A percentile compares a stretch with the other conserved stretches of the same genome.
Conservation (phyloP, 2,113 vertebrate species). For the Engystomops pustulosus region DNA sequence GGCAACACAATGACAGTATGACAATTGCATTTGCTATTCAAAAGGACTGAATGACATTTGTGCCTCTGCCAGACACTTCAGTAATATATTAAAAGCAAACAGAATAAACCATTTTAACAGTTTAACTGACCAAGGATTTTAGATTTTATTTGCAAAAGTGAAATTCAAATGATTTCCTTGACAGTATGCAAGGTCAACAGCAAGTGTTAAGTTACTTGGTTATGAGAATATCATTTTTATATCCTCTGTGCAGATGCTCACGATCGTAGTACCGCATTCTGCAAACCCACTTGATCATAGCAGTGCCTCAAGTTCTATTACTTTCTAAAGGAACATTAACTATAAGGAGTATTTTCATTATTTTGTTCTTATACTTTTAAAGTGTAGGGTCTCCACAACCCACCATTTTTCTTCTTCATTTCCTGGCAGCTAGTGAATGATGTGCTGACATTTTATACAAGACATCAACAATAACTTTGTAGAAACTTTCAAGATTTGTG, state of each 20-base stretch:
- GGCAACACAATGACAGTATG: slow-evolving; percentile 25
- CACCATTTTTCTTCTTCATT: no score
- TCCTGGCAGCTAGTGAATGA: no score
- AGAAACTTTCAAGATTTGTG: no score
- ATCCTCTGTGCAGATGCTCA: not conserved
- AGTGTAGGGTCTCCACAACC: no score
- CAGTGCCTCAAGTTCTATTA: no score
- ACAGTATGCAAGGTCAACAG: not conserved
- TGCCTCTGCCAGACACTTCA: not conserved
- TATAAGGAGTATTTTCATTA: no score
- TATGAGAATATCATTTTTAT: not conserved
- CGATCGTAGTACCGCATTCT: no score
- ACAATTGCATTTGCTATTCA: slow-evolving; percentile 43
- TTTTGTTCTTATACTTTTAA: no score
- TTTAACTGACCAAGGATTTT: not conserved
- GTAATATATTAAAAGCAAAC: slow-evolving; percentile 1
- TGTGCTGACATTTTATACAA: no score
- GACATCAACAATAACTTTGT: no score
- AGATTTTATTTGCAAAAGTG: not conserved
- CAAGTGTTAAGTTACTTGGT: not conserved
- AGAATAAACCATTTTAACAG: not conserved
- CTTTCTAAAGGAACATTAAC: no score
- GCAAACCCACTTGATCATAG: no score
- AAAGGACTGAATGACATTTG: slow-evolving; percentile 35
- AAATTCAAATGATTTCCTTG: not conserved